Conservation (phyloP, 1,140 invertebrate genomes). For the Sarcophaga bullata region DNA sequence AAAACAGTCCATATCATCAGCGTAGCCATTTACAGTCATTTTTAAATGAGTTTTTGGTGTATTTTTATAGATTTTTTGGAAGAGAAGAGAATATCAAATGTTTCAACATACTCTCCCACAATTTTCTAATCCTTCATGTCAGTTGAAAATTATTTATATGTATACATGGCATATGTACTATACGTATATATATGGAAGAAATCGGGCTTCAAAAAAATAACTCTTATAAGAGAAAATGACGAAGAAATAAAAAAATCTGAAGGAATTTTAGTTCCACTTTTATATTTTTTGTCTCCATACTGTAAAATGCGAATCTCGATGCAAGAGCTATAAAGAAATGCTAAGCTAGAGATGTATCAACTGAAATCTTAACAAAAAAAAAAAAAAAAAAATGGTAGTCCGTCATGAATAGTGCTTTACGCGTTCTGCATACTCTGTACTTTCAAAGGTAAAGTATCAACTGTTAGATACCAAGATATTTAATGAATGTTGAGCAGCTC, state of each 20-base stretch:
- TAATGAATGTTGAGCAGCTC: constrained; percentile 27
- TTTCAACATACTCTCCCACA: too few species aligned
- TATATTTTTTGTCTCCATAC: not conserved
- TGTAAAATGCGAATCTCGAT: not conserved
- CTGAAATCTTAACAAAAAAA: too few species aligned
- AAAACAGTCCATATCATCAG: constrained; percentile 3
- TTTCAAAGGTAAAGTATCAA: constrained; percentile 6
- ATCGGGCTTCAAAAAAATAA: constrained; percentile 33
- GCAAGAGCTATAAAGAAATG: not conserved
- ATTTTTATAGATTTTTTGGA: too few species aligned
- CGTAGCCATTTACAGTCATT: not conserved
- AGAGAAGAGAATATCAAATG: too few species aligned
- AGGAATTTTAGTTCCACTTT: constrained; percentile 30
- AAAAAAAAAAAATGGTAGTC: not conserved
- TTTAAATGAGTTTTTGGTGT: not conserved
- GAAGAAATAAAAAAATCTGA: not conserved
- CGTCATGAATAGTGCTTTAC: not conserved
- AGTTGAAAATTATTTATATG: too few species aligned
- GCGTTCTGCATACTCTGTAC: not conserved
- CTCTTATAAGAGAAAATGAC: not conserved
- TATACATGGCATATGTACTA: not conserved
- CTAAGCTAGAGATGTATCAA: not conserved
- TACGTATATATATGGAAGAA: not conserved
- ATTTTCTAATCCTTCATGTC: too few species aligned
- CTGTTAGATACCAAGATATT: not conserved